Evolutionary conservation across 2,797 vertebrate genomes (phyloP), one percentile per base, ranked within the genome.

Genomic region (Arnoldichthys spilopterus): DNA sequence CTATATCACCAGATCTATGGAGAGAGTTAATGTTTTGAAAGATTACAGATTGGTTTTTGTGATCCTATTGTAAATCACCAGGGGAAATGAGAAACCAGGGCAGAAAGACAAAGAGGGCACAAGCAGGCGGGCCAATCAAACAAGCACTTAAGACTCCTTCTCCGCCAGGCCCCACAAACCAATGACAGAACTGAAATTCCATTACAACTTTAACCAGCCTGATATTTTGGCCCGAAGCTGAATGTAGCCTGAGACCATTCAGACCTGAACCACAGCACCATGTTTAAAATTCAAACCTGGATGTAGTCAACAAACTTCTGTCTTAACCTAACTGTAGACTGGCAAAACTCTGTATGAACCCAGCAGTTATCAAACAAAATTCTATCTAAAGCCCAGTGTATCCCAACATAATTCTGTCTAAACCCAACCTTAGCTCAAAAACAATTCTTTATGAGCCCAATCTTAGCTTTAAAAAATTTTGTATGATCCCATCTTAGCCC

Each of bases 61-160:
- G 77, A 81, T 73, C 76, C 77, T 73, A 58, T 66, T 77, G 84
- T 76, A 79, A 77, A 79, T 82, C 83, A 76, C 37, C 58, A 30
- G 74, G 74, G 63, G 81, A 86, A 87, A 86, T 76, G 68, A 77
- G 75, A 82, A 73, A 76, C 54, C 6, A 62, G 67, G 66, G 24
- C 16, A 64, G 40, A 78, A 62, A 32, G 67, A 64, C 22, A 78
- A 80, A 77, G 53, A 72, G 63, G 51, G 30, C 78, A 63, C 74
- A 49, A 68, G 49, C 77, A 40, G 51, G 30, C 61, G 20, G 75
- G 64, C 26, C 24, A 62, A 53, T 63, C 30, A 59, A 67, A 62
- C 30, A 64, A 58, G 54, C 69, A 68, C 34, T 74, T 66, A 80
- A 82, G 56, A 62, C 59, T 81, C 37, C 47, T 56, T 54, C 40